A percentile compares a stretch with the other conserved stretches of the same genome.
Evolutionary conservation across 1,140 invertebrate genomes (phyloP).

Genomic region (Helicorthomorpha holstii): DNA sequence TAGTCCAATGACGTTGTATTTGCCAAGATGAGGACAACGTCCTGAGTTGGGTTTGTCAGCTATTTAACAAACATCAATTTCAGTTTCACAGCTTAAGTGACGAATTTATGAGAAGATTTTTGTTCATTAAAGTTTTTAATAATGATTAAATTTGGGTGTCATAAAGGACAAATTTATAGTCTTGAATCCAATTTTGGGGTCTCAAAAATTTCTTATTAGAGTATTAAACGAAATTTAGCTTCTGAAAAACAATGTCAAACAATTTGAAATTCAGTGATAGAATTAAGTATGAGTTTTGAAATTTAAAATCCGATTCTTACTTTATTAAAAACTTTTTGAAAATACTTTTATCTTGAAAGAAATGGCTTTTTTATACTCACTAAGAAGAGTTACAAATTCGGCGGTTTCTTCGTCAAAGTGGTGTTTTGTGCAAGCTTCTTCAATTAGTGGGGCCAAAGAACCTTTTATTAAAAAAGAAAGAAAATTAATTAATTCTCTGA

Average conservation of each 20-base stretch:
- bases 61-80: conserved; percentile 1
- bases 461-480: conserved; percentile 9
- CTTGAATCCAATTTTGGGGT: no score
- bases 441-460: conserved; percentile 7
- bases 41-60: conserved; percentile 6
- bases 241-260: no score
- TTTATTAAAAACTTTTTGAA: conserved; percentile 7
- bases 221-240: no score
- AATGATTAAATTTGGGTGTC: neutral
- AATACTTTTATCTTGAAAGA: neutral
- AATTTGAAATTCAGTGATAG: no score
- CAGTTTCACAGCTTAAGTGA: no score
- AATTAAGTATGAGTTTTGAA: conserved; percentile 10
- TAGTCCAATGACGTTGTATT: conserved; percentile 12
- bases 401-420: conserved; percentile 12
- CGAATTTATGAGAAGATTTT: no score
- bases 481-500: no score
- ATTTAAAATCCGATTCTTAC: conserved; percentile 6
- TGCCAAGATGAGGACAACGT: conserved; percentile 16
- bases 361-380: no score
- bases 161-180: no score
- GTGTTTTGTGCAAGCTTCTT: conserved; percentile 11
- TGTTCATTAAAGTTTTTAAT: neutral
- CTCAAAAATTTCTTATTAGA: no score
- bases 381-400: conserved; percentile 16